Evolutionary conservation across 1,140 invertebrate species (phyloP).

Genomic region (Camponotus pennsylvanicus): DNA sequence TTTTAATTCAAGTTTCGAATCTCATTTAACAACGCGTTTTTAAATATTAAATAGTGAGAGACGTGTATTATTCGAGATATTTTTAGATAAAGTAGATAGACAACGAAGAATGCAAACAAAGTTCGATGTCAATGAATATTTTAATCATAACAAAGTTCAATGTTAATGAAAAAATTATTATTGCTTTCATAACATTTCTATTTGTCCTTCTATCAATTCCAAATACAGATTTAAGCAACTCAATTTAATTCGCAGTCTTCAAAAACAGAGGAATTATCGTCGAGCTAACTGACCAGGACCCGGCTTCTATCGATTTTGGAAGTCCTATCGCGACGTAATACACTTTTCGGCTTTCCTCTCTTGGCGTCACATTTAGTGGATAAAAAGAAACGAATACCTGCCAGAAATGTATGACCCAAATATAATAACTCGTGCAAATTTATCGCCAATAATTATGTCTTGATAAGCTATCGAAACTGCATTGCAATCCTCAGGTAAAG

Average conservation of each 20-base stretch:
- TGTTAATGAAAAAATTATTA: not conserved
- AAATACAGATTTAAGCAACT: constrained; percentile 55
- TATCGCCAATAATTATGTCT: not conserved
- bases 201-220: constrained; percentile 46
- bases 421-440: not conserved
- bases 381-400: constrained; percentile 43
- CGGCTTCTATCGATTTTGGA: constrained; percentile 85
- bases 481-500: not conserved
- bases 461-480: not conserved
- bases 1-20: constrained; percentile 7
- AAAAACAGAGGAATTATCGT: constrained; percentile 60
- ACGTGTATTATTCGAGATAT: not conserved
- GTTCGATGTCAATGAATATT: too few species aligned
- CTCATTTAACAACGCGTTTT: too few species aligned
- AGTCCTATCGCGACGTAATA: constrained; percentile 80
- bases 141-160: too few species aligned
- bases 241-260: constrained; percentile 50
- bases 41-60: not conserved
- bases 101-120: not conserved
- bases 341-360: constrained; percentile 74
- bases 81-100: not conserved
- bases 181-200: not conserved
- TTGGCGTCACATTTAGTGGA: constrained; percentile 39
- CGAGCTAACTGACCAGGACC: constrained; percentile 60
- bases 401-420: constrained; percentile 56